These are phyloP conservation scores for Gobio gobio DNA, from an alignment of 2,113 vertebrate species.

Conservation along the genomic window DNA sequence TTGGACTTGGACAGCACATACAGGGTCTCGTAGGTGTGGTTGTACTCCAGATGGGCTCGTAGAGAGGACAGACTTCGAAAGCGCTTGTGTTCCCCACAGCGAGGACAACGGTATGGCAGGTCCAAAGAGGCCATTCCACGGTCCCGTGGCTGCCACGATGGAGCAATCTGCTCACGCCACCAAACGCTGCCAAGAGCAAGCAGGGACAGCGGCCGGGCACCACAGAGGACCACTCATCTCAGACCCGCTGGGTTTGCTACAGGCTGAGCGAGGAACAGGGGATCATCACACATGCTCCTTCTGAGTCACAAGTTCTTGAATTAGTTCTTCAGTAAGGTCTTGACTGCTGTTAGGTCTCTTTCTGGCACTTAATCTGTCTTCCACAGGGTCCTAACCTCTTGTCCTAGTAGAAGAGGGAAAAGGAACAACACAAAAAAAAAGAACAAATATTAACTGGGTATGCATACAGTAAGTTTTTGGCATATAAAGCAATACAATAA, in stretches of 20 bases:
- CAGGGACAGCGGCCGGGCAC: slow-evolving; percentile 61
- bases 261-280: slow-evolving; percentile 14
- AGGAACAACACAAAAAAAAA: slow-evolving; percentile 26
- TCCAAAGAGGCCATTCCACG: slow-evolving; percentile 97
- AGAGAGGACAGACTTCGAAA: slow-evolving; percentile 97
- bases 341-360: slow-evolving; percentile 6
- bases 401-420: slow-evolving; percentile 60
- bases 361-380: slow-evolving; percentile 45
- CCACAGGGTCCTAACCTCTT: slow-evolving; percentile 42
- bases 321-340: slow-evolving; percentile 17
- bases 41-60: slow-evolving; percentile 96
- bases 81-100: slow-evolving; percentile 98
- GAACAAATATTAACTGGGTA: background rate
- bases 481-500: too few relatives aligned
- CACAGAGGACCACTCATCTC: slow-evolving; percentile 70
- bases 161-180: slow-evolving; percentile 66
- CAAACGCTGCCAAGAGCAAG: slow-evolving; percentile 63
- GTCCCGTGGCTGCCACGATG: slow-evolving; percentile 61
- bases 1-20: slow-evolving; percentile 98
- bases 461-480: background rate
- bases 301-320: slow-evolving; percentile 25
- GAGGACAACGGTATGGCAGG: slow-evolving; percentile 96
- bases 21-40: slow-evolving; percentile 98
- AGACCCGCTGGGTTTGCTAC: slow-evolving; percentile 10
- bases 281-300: slow-evolving; percentile 61